Percentiles rank a stretch among this genome's conserved stretches.
Evolutionary conservation across 2,797 vertebrate species (phyloP).

Genomic region (Okamejei kenojei): DNA sequence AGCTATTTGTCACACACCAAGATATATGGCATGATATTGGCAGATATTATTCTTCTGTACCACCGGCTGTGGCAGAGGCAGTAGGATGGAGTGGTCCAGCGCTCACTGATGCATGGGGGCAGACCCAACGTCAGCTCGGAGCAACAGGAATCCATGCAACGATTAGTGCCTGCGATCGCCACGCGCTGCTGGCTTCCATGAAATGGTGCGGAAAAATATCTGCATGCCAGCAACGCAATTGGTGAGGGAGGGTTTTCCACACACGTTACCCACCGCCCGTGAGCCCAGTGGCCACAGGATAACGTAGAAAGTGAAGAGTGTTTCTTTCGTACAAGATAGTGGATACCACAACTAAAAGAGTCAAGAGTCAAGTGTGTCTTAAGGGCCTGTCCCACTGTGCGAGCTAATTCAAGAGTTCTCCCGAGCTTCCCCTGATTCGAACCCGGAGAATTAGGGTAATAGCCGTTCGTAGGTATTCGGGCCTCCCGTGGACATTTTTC

Average conservation of each 20-base stretch:
- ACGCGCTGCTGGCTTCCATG: background rate
- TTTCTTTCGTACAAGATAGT: background rate
- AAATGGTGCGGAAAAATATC: background rate
- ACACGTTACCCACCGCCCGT: background rate
- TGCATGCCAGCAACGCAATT: background rate
- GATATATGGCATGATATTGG: constrained; percentile 51
- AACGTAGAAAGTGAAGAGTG: background rate
- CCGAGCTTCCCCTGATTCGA: too few relatives aligned
- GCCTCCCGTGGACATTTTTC: too few relatives aligned
- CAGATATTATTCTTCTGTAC: constrained; percentile 44
- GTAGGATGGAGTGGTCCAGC: background rate
- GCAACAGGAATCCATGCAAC: background rate
- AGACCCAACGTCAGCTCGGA: constrained; percentile 4
- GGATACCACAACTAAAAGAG: background rate
- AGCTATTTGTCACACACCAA: constrained; percentile 79
- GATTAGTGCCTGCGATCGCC: background rate
- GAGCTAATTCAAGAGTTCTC: too few relatives aligned
- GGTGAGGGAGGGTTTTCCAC: background rate
- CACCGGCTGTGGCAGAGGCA: background rate
- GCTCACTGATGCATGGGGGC: constrained; percentile 29
- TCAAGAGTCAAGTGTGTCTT: too few relatives aligned
- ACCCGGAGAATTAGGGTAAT: too few relatives aligned
- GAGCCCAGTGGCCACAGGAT: background rate
- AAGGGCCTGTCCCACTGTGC: too few relatives aligned
- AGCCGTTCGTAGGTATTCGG: too few relatives aligned